Percentiles rank a stretch among this genome's conserved stretches.
Evolutionary conservation across 2,113 vertebrate species (phyloP).

Genomic region (Polypterus bichir): DNA sequence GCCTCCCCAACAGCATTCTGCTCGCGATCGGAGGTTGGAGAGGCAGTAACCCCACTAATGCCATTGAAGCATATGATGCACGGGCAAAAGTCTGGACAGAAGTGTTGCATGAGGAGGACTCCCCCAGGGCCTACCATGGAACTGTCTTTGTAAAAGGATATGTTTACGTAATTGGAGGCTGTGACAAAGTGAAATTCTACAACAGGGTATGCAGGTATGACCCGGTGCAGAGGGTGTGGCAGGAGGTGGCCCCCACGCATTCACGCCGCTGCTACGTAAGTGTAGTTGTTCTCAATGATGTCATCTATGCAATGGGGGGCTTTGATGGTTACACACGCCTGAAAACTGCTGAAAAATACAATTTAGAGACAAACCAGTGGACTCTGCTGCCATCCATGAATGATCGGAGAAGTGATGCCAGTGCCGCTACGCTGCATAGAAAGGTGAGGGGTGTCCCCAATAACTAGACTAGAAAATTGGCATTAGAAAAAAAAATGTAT

Average conservation of each 20-base stretch:
- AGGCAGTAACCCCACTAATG: conserved; percentile 14
- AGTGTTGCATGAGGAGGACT: conserved; percentile 40
- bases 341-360: conserved; percentile 52
- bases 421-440: conserved; percentile 49
- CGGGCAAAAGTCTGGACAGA: conserved; percentile 58
- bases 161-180: conserved; percentile 61
- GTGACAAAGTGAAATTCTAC: conserved; percentile 52
- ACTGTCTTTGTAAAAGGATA: conserved; percentile 50
- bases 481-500: too few relatives aligned
- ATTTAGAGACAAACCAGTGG: conserved; percentile 67
- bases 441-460: conserved; percentile 42
- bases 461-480: too few relatives aligned
- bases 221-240: conserved; percentile 47
- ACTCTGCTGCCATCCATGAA: conserved; percentile 60
- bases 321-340: conserved; percentile 58
- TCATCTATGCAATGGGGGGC: conserved; percentile 64
- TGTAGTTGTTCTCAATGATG: conserved; percentile 42
- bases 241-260: conserved; percentile 66
- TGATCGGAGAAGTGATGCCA: conserved; percentile 52
- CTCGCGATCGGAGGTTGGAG: conserved; percentile 34
- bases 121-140: conserved; percentile 55
- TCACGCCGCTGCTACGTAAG: conserved; percentile 61
- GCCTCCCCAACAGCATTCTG: conserved; percentile 23
- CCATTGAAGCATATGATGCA: conserved; percentile 28
- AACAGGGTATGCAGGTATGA: conserved; percentile 59